Base-by-base conservation (phyloP, 2,888 invertebrate genomes). In the Congeria kusceri region DNA sequence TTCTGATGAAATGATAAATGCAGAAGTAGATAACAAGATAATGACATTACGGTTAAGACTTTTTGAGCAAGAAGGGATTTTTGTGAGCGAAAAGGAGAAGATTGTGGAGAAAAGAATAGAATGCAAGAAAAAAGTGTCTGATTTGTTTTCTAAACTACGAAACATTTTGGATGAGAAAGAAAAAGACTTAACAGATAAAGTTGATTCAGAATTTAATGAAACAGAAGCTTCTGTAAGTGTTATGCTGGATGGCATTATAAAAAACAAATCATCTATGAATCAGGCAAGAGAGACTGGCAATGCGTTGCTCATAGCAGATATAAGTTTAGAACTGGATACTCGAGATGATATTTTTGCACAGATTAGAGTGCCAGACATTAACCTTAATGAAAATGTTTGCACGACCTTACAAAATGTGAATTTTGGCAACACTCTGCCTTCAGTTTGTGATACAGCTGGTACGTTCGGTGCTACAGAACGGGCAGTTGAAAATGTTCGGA, bases 331-430 rank as follows among this genome's bases (percentile, higher is more conserved):
- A 32, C 11, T 57, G 32, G 39, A 57, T 44, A 25, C 57, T 7
- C 63, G 71, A 49, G 56, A 65, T 64, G 58, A 68, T 28, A 67
- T 53, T 5, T 23, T 74, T 13, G 59, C 44, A n/a, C 73, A 81
- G 3, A 53, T 57, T 47, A 56, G 71, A 56, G 62, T 70, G 11
- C 70, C 68, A 32, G 70, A 68, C 13, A 28, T 65, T 39, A 67
- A 72, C 23, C n/a, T 81, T 7, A 77, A 79, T 53, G 66, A 67
- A 28, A 76, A 74, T 15, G 61, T 64, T 11, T 28, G 67, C 23
- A 62, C 69, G 44, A 73, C 59, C 15, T 58, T 78, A 13, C 68
- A 80, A 9, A 59, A 73, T 29, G 64, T 80, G 5, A 69, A 65
- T 23, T 25, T 53, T 25, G 69, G 69, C 25, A 39, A 39, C 39